phyloP scores from a whole-genome alignment of 2,113 vertebrate genomes.

The Clarias macrocephalus region DNA sequence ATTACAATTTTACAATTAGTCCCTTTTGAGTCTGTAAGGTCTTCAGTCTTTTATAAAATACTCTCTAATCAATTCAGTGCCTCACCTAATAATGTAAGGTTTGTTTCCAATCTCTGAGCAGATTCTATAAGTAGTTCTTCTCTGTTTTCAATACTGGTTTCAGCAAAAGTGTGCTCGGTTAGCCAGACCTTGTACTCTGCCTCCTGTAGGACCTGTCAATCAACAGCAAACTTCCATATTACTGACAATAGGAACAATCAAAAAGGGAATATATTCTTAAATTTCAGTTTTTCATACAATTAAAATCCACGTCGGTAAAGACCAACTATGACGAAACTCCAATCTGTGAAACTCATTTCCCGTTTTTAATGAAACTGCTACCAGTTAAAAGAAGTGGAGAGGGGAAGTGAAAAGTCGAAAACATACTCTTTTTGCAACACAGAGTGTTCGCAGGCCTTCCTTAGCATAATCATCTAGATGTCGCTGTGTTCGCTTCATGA shows the following conservation, averaged over 20 bases:
- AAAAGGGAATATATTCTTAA: background rate
- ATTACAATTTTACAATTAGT: too few species aligned
- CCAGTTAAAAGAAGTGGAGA: background rate
- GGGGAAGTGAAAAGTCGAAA: constrained; percentile 16
- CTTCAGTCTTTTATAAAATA: background rate
- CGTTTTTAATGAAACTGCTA: background rate
- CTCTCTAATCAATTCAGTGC: background rate
- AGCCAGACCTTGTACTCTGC: constrained; percentile 85
- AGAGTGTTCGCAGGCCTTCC: constrained; percentile 89
- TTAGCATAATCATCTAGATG: constrained; percentile 87
- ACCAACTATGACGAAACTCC: background rate
- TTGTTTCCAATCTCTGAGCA: constrained; percentile 80
- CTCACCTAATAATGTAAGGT: constrained; percentile 87
- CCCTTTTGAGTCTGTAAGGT: background rate
- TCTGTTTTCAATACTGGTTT: constrained; percentile 88
- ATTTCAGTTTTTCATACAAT: background rate
- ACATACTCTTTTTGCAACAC: constrained; percentile 87
- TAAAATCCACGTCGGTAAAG: background rate
- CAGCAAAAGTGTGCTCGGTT: constrained; percentile 80
- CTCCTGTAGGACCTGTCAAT: constrained; percentile 80
- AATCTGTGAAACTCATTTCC: background rate
- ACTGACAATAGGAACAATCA: background rate
- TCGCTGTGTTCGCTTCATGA: constrained; percentile 79
- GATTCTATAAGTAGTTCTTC: constrained; percentile 87
- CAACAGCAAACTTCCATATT: constrained; percentile 4